Conservation (phyloP, 2,797 vertebrate species). For the Melopsittacus undulatus region DNA sequence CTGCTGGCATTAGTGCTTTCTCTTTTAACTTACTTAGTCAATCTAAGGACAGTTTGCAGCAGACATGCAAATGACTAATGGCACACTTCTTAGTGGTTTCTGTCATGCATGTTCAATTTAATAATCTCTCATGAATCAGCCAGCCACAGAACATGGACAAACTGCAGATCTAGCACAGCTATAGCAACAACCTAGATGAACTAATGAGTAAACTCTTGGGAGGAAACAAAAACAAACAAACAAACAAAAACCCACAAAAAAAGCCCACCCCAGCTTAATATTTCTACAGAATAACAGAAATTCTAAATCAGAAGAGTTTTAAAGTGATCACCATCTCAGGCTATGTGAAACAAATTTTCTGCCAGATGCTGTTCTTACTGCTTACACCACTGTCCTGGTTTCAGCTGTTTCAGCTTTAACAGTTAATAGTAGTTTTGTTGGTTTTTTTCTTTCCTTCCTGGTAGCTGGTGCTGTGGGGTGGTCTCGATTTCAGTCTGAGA, state of each 20-base stretch:
- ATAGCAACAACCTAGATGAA: neutral
- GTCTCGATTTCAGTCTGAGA: neutral
- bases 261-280: neutral
- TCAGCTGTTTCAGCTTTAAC: neutral
- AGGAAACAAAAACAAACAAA: neutral
- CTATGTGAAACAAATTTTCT: neutral
- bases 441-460: neutral
- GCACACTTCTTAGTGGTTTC: neutral
- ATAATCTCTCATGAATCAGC: neutral
- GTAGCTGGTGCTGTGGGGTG: neutral
- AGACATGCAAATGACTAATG: neutral
- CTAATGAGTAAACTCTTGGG: neutral
- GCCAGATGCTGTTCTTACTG: no score
- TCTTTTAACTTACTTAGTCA: neutral
- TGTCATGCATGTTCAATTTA: neutral
- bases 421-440: no score
- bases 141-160: neutral
- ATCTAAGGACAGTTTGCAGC: neutral
- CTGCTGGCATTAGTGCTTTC: neutral
- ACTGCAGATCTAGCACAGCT: neutral
- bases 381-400: neutral
- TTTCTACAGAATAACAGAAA: neutral
- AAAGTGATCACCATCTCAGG: neutral
- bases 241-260: neutral
- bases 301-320: neutral